Percentiles rank a stretch among this genome's conserved stretches.
Conservation (phyloP, 2,113 vertebrate species). For the Zingel zingel region DNA sequence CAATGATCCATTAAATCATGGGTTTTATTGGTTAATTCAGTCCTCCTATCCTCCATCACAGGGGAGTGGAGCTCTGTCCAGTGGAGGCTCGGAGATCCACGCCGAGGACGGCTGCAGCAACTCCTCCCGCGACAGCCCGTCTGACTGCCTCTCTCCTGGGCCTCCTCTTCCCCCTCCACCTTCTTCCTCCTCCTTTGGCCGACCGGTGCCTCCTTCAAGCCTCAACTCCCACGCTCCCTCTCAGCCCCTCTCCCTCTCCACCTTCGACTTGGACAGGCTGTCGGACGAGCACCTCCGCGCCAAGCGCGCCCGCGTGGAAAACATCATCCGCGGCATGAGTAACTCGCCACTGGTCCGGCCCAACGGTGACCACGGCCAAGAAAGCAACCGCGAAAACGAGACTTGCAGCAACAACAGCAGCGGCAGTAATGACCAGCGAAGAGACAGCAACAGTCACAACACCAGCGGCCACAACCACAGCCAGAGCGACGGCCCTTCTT, state of each 20-base stretch:
- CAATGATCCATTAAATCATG: neutral
- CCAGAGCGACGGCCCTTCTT: conserved; percentile 86
- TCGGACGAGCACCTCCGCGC: conserved; percentile 98
- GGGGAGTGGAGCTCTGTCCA: conserved; percentile 93
- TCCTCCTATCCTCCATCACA: conserved; percentile 42
- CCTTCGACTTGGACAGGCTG: conserved; percentile 96
- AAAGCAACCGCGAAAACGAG: conserved; percentile 48
- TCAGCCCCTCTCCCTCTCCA: conserved; percentile 90
- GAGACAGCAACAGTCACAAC: conserved; percentile 53
- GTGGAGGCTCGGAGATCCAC: conserved; percentile 97
- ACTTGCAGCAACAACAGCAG: conserved; percentile 44
- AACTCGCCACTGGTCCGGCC: conserved; percentile 95
- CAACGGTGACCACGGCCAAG: conserved; percentile 70
- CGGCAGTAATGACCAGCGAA: conserved; percentile 55
- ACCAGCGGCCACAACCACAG: conserved; percentile 44
- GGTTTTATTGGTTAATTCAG: neutral
- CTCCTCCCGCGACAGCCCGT: conserved; percentile 91
- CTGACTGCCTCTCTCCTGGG: conserved; percentile 96
- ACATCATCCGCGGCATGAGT: conserved; percentile 99
- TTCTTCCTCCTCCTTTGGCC: conserved; percentile 85
- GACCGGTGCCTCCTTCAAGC: conserved; percentile 67
- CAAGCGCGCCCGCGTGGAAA: conserved; percentile 97
- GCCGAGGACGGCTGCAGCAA: conserved; percentile 98
- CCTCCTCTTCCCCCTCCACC: conserved; percentile 80
- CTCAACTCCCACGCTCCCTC: conserved; percentile 82